Conservation (phyloP, 2,888 invertebrate genomes). For the Luffia ferchaultella region DNA sequence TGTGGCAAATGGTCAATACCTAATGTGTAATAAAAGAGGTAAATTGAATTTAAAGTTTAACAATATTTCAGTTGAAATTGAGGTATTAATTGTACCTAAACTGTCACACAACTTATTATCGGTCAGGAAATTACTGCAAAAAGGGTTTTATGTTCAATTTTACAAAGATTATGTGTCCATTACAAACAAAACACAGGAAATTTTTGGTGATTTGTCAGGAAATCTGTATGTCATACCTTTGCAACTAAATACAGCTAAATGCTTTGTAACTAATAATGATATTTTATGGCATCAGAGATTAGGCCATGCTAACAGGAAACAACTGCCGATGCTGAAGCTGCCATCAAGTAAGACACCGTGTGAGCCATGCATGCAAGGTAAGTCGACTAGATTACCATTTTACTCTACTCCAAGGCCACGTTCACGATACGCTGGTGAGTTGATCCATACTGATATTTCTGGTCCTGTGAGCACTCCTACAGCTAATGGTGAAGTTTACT, state of each 20-base stretch:
- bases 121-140: neutral
- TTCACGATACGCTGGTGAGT: constrained; percentile 1
- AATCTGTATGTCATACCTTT: neutral
- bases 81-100: neutral
- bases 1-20: neutral
- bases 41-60: neutral
- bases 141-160: neutral
- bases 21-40: neutral
- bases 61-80: neutral
- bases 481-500: constrained; percentile 7
- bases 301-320: neutral
- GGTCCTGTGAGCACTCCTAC: constrained; percentile 2
- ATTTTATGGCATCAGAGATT: neutral
- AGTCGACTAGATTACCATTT: neutral
- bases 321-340: neutral
- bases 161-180: neutral
- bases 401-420: neutral
- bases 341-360: neutral
- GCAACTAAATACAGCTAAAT: neutral
- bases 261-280: neutral
- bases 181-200: neutral
- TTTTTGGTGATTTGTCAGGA: neutral
- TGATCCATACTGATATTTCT: constrained; percentile 4
- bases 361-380: neutral
- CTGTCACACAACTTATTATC: neutral